Evolutionary conservation across 2,797 vertebrate genomes (phyloP), one percentile per base, ranked within the genome.

Genomic region (Labroides dimidiatus): DNA sequence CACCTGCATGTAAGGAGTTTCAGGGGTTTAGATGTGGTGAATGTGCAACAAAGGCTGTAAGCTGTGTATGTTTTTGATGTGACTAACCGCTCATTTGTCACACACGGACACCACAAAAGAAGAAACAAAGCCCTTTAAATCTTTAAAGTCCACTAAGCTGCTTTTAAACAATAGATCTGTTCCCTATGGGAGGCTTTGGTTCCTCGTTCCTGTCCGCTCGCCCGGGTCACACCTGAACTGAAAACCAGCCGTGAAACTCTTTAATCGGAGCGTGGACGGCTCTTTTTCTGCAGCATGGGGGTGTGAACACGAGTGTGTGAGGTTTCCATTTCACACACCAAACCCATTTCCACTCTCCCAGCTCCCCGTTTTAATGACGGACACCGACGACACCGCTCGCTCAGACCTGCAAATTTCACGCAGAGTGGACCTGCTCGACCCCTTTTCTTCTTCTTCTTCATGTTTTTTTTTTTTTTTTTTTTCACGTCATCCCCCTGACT

Each of bases 331-430:
- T 82, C 77, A 81, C 78, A 82, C 77, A 64, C 37, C 20, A 50
- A 78, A 77, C 72, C 72, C 68, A 75, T 80, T 81, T 80, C 81
- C 79, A 78, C 72, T 64, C 77, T 54, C 65, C 59, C 65, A 44
- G 72, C 73, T 79, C 58, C 72, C 69, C 19, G 19, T 75, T 78
- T 80, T 83, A 88, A 87, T 80, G 86, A 84, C 13, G 19, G 63
- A 45, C 77, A 71, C 78, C 73, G 84, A 71, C 72, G 11, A 67
- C 73, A 47, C 49, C 14, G 20, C 63, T 75, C 48, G 68, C 82
- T 89, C 71, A 78, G 64, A 87, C 89, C 77, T 68, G 42, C 62
- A 47, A 33, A 84, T 87, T 85, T 84, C 72, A 57, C 52, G 78
- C 80, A 78, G 77, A 82, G 76, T 74, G 49, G 82, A 77, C 72